phyloP scores from a whole-genome alignment of 1,140 invertebrate species.

The Copidosoma floridanum region DNA sequence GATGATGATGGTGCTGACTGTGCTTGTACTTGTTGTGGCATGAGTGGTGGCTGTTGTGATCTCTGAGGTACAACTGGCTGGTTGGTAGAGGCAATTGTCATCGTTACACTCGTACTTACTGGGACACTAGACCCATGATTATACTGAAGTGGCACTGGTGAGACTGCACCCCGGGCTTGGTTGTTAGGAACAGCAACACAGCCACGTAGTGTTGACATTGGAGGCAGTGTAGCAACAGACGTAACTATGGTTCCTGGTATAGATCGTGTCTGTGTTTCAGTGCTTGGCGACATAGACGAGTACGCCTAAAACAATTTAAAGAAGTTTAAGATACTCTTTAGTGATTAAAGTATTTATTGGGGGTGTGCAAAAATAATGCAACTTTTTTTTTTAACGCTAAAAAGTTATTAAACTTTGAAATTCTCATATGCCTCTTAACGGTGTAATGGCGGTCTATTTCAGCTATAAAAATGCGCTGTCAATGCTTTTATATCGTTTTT shows the following conservation, averaged over 20 bases:
- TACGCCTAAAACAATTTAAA: slow-evolving; percentile 62
- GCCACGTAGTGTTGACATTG: slow-evolving; percentile 89
- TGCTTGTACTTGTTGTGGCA: slow-evolving; percentile 46
- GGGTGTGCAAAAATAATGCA: too few relatives aligned
- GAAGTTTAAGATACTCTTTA: too few relatives aligned
- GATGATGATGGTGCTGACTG: slow-evolving; percentile 53
- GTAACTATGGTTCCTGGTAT: slow-evolving; percentile 60
- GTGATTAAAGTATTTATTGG: too few relatives aligned
- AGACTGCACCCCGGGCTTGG: slow-evolving; percentile 53
- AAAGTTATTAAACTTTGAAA: too few relatives aligned
- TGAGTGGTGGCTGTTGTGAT: slow-evolving; percentile 37
- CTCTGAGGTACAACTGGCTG: neutral
- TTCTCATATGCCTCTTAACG: too few relatives aligned
- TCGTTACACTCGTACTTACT: slow-evolving; percentile 39
- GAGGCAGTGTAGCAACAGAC: slow-evolving; percentile 74
- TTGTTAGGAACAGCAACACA: slow-evolving; percentile 50
- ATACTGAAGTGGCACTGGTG: slow-evolving; percentile 61
- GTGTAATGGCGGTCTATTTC: too few relatives aligned
- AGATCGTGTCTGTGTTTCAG: slow-evolving; percentile 47
- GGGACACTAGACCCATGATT: slow-evolving; percentile 52
- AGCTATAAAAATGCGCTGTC: too few relatives aligned
- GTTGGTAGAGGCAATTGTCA: slow-evolving; percentile 10
- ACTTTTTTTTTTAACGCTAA: too few relatives aligned
- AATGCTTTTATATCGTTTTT: too few relatives aligned
- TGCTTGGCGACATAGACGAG: slow-evolving; percentile 60